A percentile compares a stretch with the other conserved stretches of the same genome.
Conservation (phyloP, 2,113 vertebrate species). For the Chloroceryle aenea region DNA sequence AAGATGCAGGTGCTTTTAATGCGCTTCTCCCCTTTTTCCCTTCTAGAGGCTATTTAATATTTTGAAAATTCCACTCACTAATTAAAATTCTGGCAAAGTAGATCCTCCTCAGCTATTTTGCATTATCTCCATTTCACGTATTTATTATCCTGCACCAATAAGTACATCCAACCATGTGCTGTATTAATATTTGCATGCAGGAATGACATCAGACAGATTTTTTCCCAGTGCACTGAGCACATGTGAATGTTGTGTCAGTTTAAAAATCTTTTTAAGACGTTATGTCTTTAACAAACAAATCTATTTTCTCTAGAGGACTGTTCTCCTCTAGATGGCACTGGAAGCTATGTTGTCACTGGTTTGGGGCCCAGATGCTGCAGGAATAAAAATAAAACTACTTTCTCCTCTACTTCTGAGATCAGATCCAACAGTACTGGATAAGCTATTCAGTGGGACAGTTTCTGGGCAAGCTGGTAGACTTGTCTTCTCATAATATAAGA, state of each 20-base stretch:
- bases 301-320: background rate
- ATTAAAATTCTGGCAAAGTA: background rate
- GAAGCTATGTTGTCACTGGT: background rate
- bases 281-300: background rate
- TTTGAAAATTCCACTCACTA: background rate
- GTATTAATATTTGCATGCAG: background rate
- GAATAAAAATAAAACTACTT: background rate
- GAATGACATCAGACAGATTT: background rate
- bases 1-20: background rate
- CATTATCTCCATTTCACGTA: background rate
- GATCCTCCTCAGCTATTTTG: background rate
- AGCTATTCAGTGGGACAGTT: background rate
- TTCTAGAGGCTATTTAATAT: background rate
- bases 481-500: background rate
- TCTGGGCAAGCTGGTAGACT: background rate
- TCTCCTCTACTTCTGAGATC: background rate
- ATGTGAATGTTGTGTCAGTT: background rate
- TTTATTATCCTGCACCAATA: background rate
- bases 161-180: background rate
- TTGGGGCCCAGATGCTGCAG: fast-evolving
- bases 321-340: slow-evolving; percentile 56
- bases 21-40: background rate
- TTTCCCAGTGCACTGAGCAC: background rate
- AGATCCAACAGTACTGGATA: background rate
- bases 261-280: background rate